Percentiles rank a stretch among this genome's conserved stretches.
Conservation (phyloP, 1,140 invertebrate genomes). For the Procambarus clarkii region DNA sequence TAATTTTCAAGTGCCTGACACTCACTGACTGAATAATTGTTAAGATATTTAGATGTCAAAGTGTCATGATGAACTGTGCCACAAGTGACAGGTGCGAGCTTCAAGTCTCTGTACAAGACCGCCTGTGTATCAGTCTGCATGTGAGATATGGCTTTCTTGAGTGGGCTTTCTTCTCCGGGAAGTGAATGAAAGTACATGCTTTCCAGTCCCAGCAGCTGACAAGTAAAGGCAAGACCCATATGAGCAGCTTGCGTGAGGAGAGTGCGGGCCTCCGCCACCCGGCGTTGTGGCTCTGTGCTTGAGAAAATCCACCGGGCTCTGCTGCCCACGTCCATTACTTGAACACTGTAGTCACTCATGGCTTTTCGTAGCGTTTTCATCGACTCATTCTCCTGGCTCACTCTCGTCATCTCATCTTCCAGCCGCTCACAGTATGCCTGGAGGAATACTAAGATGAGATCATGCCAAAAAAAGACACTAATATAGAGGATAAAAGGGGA, state of each 20-base stretch:
- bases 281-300: background rate
- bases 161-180: background rate
- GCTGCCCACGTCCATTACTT: conserved; percentile 22
- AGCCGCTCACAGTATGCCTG: background rate
- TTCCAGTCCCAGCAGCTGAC: conserved; percentile 9
- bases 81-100: background rate
- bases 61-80: background rate
- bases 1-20: background rate
- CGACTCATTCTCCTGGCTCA: background rate
- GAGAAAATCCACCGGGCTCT: conserved; percentile 6
- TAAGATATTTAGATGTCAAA: background rate
- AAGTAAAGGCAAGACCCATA: background rate
- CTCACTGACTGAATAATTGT: background rate
- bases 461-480: no score
- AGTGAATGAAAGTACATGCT: background rate
- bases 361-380: background rate
- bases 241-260: background rate
- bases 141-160: background rate
- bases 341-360: background rate
- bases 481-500: no score
- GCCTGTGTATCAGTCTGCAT: background rate
- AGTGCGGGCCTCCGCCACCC: background rate
- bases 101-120: background rate
- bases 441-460: background rate
- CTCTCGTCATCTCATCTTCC: background rate